These are phyloP conservation scores for Macrophya annulata DNA, from an alignment of 2,888 invertebrate species.

Conservation along the genomic window DNA sequence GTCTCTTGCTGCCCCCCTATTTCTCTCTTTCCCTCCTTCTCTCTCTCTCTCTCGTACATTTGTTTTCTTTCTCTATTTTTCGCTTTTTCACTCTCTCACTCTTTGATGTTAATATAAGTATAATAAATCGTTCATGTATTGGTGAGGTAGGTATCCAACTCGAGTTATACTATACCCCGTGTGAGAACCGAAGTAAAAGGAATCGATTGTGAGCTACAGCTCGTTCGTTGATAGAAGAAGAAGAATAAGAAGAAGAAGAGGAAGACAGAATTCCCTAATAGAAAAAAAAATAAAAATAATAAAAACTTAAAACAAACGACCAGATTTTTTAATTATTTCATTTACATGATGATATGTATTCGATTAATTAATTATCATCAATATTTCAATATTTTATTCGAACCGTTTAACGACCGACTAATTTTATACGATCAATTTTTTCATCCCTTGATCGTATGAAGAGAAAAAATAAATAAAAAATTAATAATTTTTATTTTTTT, in stretches of 20 bases:
- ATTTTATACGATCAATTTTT: not conserved
- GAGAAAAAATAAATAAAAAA: not conserved
- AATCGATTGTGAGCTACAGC: conserved; percentile 8
- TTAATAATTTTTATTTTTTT: not conserved
- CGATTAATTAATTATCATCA: not conserved
- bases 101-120: not conserved
- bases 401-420: not conserved
- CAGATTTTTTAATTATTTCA: too few species aligned
- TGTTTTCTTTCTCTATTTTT: not conserved
- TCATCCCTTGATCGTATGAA: not conserved
- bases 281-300: not conserved
- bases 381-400: not conserved
- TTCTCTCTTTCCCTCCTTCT: not conserved
- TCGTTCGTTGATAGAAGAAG: not conserved
- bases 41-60: not conserved
- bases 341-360: too few species aligned
- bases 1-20: conserved; percentile 23
- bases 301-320: not conserved
- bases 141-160: conserved; percentile 28
- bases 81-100: not conserved
- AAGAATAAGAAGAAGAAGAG: not conserved
- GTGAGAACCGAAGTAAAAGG: conserved; percentile 36
- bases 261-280: too few species aligned
- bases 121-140: not conserved
- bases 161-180: conserved; percentile 14